Evolutionary conservation across 2,888 invertebrate genomes (phyloP).

Genomic region (Taphrorychus bicolor): DNA sequence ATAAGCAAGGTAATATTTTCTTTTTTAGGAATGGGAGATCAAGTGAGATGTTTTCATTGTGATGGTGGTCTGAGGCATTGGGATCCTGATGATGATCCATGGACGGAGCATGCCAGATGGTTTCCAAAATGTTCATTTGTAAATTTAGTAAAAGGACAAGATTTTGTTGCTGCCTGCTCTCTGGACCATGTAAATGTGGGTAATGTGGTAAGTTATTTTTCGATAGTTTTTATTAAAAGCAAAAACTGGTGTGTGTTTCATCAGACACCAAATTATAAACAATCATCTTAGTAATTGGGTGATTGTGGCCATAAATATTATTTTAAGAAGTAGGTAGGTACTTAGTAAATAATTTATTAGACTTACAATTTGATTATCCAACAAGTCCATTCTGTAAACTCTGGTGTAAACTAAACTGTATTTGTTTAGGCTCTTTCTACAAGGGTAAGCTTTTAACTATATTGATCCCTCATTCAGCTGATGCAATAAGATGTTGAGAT

Average conservation of each 20-base stretch:
- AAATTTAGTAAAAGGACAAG: conserved; percentile 78
- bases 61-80: conserved; percentile 91
- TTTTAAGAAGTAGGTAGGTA: not conserved
- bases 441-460: not conserved
- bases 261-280: too few relatives aligned
- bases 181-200: conserved; percentile 44
- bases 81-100: conserved; percentile 90
- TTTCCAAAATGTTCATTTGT: conserved; percentile 90
- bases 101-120: conserved; percentile 95
- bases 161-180: conserved; percentile 70
- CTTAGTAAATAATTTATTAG: not conserved
- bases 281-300: too few relatives aligned
- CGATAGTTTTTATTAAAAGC: not conserved
- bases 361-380: not conserved
- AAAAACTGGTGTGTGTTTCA: too few relatives aligned
- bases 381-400: too few relatives aligned
- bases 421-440: not conserved
- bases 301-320: too few relatives aligned
- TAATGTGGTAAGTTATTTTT: not conserved
- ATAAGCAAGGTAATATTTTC: not conserved
- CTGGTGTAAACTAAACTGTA: too few relatives aligned
- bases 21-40: conserved; percentile 60
- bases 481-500: not conserved
- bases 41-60: conserved; percentile 93
- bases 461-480: not conserved